Conservation (phyloP, 2,113 vertebrate genomes). For the Coracopsis vasa region DNA sequence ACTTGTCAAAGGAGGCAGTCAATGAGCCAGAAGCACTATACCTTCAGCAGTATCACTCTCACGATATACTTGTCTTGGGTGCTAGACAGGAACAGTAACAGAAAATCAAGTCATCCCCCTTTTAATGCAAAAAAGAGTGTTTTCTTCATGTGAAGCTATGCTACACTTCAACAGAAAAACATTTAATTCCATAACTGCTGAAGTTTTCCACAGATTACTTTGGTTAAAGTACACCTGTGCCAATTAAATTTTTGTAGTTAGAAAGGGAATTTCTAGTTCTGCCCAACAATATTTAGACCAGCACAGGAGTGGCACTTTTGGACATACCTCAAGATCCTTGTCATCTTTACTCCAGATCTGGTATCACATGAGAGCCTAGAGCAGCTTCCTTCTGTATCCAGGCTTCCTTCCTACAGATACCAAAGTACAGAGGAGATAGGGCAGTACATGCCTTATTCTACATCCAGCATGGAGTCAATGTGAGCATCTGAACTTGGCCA, state of each 20-base stretch:
- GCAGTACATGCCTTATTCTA: neutral
- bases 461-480: rapidly evolving
- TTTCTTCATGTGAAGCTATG: neutral
- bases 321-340: neutral
- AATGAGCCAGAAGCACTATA: neutral
- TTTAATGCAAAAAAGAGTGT: neutral
- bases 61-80: neutral
- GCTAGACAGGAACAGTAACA: neutral
- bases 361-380: neutral
- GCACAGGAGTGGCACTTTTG: neutral
- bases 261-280: neutral
- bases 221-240: neutral
- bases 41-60: neutral
- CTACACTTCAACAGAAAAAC: neutral
- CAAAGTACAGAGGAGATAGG: neutral
- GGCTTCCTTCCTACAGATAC: neutral
- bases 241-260: neutral
- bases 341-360: rapidly evolving
- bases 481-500: neutral
- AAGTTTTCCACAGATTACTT: neutral
- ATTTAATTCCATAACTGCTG: neutral
- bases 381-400: neutral
- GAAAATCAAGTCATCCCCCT: neutral
- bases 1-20: neutral
- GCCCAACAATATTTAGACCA: neutral